phyloP scores from a whole-genome alignment of 2,797 vertebrate genomes.

The Anguilla marmorata region DNA sequence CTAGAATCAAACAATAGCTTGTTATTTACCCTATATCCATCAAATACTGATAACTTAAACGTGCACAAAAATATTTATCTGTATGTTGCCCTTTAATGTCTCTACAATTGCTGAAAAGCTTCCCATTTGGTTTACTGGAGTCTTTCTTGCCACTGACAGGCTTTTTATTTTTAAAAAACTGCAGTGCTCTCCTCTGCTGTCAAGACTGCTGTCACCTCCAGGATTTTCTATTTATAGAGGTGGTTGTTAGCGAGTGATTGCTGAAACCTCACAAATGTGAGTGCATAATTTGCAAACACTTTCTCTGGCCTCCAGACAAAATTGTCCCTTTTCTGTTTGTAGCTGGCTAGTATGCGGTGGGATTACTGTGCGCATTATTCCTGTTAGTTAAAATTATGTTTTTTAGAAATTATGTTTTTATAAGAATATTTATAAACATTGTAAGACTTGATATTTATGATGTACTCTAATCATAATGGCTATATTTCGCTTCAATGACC shows the following conservation, averaged over 20 bases:
- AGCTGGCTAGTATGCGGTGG: background rate
- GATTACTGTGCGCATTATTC: background rate
- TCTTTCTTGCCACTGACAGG: background rate
- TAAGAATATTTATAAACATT: no score
- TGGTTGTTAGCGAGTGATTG: background rate
- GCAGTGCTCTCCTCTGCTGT: background rate
- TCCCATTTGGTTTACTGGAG: background rate
- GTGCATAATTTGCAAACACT: background rate
- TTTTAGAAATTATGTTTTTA: no score
- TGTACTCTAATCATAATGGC: no score
- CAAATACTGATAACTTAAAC: background rate
- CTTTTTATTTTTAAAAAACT: background rate
- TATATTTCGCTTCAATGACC: no score
- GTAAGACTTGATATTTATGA: no score
- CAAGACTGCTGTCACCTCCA: conserved; percentile 8
- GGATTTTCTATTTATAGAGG: background rate
- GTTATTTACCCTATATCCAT: background rate
- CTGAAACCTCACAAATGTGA: background rate
- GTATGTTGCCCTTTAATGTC: background rate
- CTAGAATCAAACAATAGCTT: background rate
- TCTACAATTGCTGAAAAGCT: background rate
- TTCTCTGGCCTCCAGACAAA: background rate
- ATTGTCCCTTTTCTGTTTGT: background rate
- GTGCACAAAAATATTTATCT: background rate
- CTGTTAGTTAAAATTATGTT: background rate